phyloP scores from a whole-genome alignment of 2,113 vertebrate genomes.

The Rhabdornis inornatus region DNA sequence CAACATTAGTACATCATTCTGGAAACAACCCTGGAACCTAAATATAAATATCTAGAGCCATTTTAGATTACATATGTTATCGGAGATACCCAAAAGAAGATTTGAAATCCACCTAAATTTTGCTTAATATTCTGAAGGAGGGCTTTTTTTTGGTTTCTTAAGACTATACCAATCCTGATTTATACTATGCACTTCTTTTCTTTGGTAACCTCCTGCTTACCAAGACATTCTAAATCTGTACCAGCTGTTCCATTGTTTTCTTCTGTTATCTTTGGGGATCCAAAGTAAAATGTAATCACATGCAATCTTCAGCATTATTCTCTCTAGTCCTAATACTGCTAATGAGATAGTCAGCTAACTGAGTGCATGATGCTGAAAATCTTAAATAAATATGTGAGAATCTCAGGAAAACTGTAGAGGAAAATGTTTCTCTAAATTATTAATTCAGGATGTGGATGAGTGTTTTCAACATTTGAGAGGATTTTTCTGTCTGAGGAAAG shows the following conservation, averaged over 20 bases:
- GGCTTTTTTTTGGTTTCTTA: background rate
- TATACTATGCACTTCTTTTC: background rate
- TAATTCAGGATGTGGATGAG: background rate
- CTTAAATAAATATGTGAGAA: background rate
- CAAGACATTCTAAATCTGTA: background rate
- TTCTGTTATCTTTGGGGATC: background rate
- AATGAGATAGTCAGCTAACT: background rate
- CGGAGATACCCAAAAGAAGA: background rate
- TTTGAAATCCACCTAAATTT: background rate
- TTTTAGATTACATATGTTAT: background rate
- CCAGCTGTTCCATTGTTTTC: background rate
- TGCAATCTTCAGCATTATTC: background rate
- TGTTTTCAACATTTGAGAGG: background rate
- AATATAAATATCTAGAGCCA: background rate
- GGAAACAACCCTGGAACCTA: background rate
- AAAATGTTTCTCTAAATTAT: background rate
- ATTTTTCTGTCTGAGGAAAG: background rate
- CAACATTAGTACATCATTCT: background rate
- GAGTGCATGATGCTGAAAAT: background rate
- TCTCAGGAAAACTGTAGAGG: background rate
- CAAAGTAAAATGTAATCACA: background rate
- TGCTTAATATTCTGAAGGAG: background rate
- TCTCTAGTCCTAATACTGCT: background rate
- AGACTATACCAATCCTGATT: background rate
- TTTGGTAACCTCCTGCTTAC: background rate